phyloP scores from a whole-genome alignment of 53 echinoderm and acorn worm species.

The Antedon mediterranea region DNA sequence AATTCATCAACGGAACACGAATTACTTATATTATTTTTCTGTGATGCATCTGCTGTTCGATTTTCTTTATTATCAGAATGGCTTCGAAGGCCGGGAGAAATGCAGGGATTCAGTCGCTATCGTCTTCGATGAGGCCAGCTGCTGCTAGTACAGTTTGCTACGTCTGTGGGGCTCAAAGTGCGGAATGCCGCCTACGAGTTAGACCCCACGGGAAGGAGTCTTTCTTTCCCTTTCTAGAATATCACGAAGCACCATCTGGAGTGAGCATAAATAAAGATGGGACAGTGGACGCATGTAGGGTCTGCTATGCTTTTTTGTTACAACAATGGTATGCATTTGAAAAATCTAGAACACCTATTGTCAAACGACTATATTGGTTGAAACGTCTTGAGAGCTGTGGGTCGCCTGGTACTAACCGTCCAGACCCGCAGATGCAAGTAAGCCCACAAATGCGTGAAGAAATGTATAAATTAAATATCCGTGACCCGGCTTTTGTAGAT shows the following conservation, averaged over 20 bases:
- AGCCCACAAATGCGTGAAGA: constrained; percentile 55
- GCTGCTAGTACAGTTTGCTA: constrained; percentile 55
- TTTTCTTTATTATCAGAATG: neutral
- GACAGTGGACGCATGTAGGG: constrained; percentile 65
- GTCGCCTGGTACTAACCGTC: neutral
- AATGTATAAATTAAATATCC: constrained; percentile 52
- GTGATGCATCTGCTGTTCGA: neutral
- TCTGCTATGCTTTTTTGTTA: constrained; percentile 81
- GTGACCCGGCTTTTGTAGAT: constrained; percentile 20
- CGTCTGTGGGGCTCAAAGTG: constrained; percentile 87
- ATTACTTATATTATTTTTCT: no score
- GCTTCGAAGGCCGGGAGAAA: constrained; percentile 1
- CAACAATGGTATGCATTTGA: constrained; percentile 94
- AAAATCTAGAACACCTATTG: constrained; percentile 78
- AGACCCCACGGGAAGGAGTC: constrained; percentile 71
- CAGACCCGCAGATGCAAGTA: constrained; percentile 46
- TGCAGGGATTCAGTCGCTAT: neutral
- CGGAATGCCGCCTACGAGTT: constrained; percentile 62
- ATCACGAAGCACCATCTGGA: constrained; percentile 70
- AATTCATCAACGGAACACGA: neutral
- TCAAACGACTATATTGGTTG: constrained; percentile 89
- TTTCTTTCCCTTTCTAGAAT: constrained; percentile 95
- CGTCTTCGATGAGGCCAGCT: neutral
- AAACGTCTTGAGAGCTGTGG: constrained; percentile 55
- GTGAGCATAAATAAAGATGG: constrained; percentile 48